Conservation (phyloP, 2,113 vertebrate species). For the Setophaga kirtlandii region DNA sequence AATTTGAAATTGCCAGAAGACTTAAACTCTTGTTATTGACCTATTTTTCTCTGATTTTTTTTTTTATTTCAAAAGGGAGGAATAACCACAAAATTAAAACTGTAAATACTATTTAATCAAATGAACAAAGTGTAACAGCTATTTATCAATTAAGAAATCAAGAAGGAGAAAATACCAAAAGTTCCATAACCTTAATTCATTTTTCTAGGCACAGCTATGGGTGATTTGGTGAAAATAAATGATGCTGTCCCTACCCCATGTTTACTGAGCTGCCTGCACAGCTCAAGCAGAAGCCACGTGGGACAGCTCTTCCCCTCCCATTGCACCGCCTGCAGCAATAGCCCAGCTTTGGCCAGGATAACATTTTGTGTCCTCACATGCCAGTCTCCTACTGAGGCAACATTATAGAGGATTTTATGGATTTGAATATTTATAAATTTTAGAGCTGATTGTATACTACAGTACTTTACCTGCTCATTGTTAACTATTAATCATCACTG, state of each 20-base stretch:
- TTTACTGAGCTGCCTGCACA: neutral
- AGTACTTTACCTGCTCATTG: neutral
- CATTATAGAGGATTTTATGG: neutral
- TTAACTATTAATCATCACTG: neutral
- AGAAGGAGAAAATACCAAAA: neutral
- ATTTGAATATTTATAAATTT: neutral
- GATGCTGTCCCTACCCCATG: neutral
- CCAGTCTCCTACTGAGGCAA: neutral
- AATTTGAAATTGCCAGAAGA: neutral
- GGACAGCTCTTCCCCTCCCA: neutral
- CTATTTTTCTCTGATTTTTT: neutral
- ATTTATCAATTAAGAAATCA: conserved; percentile 11
- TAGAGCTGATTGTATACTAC: neutral
- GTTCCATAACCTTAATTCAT: neutral
- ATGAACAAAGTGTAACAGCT: neutral
- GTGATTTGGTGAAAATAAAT: neutral
- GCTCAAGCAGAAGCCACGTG: neutral
- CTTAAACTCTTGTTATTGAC: neutral
- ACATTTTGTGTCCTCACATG: neutral
- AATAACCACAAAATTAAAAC: neutral
- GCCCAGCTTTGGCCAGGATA: neutral
- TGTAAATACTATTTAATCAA: neutral
- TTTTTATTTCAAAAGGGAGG: neutral
- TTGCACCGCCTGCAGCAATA: neutral
- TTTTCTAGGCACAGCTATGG: neutral